phyloP scores from a whole-genome alignment of 2,113 vertebrate genomes.

The Platysteira castanea region DNA sequence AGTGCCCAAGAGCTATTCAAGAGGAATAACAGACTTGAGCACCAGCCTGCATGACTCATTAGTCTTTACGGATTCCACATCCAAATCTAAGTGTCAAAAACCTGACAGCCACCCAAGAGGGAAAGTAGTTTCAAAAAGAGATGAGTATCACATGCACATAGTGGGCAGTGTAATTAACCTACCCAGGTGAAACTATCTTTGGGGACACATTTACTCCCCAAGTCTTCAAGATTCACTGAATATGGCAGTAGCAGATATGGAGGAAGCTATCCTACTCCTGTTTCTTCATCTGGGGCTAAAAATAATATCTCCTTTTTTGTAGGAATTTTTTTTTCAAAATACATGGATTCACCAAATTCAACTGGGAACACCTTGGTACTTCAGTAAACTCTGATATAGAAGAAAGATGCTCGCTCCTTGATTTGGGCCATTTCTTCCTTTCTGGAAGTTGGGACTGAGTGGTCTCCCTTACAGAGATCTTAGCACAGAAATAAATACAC shows the following conservation, averaged over 20 bases:
- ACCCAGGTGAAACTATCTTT: background rate
- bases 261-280: background rate
- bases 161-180: constrained; percentile 6
- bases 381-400: background rate
- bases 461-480: background rate
- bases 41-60: constrained; percentile 42
- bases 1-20: constrained; percentile 52
- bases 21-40: constrained; percentile 38
- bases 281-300: background rate
- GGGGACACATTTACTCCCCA: background rate
- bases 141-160: background rate
- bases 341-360: background rate
- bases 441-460: background rate
- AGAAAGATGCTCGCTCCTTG: background rate
- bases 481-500: background rate
- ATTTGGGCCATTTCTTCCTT: background rate
- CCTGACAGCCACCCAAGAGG: background rate
- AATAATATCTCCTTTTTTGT: background rate
- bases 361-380: background rate
- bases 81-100: constrained; percentile 14
- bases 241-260: background rate
- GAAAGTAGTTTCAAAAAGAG: background rate
- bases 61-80: constrained; percentile 34
- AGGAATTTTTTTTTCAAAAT: background rate
- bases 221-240: background rate